phyloP scores from a whole-genome alignment of 2,797 vertebrate species.

The Parauchenoglanis ngamensis region DNA sequence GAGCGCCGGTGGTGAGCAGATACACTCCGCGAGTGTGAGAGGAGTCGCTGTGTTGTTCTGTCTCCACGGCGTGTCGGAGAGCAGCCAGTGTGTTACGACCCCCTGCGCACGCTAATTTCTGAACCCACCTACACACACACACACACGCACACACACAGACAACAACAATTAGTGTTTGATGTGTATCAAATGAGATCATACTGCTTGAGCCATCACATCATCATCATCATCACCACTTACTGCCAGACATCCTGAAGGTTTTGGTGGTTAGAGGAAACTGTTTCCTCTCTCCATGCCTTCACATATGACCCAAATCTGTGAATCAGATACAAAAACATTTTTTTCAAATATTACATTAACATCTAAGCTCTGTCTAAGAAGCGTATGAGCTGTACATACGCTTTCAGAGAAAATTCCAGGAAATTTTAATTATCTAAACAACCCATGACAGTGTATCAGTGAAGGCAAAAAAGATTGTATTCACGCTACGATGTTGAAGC shows the following conservation, averaged over 20 bases:
- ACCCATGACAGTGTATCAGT: not conserved
- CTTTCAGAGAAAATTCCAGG: not conserved
- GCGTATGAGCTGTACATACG: not conserved
- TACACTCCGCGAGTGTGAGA: slow-evolving; percentile 75
- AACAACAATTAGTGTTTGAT: not conserved
- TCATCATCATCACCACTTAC: slow-evolving; percentile 61
- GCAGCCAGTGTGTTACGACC: slow-evolving; percentile 75
- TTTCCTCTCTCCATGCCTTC: slow-evolving; percentile 71
- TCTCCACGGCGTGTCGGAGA: slow-evolving; percentile 72
- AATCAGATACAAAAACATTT: slow-evolving; percentile 1
- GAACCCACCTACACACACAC: slow-evolving; percentile 74
- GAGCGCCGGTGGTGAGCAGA: slow-evolving; percentile 78
- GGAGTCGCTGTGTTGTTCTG: slow-evolving; percentile 68
- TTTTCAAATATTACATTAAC: not conserved
- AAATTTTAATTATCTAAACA: not conserved
- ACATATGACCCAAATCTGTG: slow-evolving; percentile 76
- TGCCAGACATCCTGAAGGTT: slow-evolving; percentile 78
- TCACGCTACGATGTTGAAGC: slow-evolving; percentile 78
- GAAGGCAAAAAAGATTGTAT: not conserved
- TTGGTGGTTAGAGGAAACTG: slow-evolving; percentile 67
- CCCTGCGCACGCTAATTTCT: slow-evolving; percentile 70
- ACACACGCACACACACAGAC: not conserved
- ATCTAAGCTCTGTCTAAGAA: not conserved
- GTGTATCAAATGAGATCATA: not conserved
- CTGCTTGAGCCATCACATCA: not conserved